These are phyloP conservation scores for Ammodytes marinus DNA, from an alignment of 2,113 vertebrate species.

Conservation along the genomic window DNA sequence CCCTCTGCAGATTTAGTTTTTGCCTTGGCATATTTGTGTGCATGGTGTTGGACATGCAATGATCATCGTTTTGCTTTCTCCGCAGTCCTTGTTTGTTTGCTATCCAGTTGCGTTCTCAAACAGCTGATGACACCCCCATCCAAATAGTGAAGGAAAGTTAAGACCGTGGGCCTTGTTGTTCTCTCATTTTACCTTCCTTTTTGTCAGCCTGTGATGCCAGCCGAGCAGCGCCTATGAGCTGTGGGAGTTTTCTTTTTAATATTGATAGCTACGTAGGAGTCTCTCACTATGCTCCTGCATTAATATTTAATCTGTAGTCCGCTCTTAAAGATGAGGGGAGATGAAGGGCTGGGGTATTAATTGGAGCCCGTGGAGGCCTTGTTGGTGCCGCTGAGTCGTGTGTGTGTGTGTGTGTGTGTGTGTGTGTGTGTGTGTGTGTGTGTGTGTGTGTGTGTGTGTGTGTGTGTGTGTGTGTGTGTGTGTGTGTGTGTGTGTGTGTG, in stretches of 20 bases:
- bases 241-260: slow-evolving; percentile 69
- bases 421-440: slow-evolving; percentile 38
- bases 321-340: slow-evolving; percentile 79
- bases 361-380: slow-evolving; percentile 76
- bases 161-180: slow-evolving; percentile 39
- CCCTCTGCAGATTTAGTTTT: slow-evolving; percentile 33
- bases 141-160: slow-evolving; percentile 48
- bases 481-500: too few relatives aligned
- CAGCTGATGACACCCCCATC: slow-evolving; percentile 29
- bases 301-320: slow-evolving; percentile 85
- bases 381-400: slow-evolving; percentile 80
- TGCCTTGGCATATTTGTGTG: slow-evolving; percentile 18
- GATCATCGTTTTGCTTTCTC: slow-evolving; percentile 49
- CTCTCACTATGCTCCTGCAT: slow-evolving; percentile 72
- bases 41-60: slow-evolving; percentile 2
- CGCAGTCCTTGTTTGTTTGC: slow-evolving; percentile 15
- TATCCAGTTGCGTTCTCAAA: slow-evolving; percentile 44
- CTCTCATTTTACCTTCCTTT: slow-evolving; percentile 60
- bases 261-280: slow-evolving; percentile 76
- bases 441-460: too few relatives aligned
- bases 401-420: slow-evolving; percentile 15
- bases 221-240: slow-evolving; percentile 44
- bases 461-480: too few relatives aligned
- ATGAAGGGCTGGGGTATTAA: slow-evolving; percentile 79
- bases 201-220: slow-evolving; percentile 43